A percentile compares a stretch with the other conserved stretches of the same genome.
Evolutionary conservation across 1,140 invertebrate genomes (phyloP).

Genomic region (Procambarus clarkii): DNA sequence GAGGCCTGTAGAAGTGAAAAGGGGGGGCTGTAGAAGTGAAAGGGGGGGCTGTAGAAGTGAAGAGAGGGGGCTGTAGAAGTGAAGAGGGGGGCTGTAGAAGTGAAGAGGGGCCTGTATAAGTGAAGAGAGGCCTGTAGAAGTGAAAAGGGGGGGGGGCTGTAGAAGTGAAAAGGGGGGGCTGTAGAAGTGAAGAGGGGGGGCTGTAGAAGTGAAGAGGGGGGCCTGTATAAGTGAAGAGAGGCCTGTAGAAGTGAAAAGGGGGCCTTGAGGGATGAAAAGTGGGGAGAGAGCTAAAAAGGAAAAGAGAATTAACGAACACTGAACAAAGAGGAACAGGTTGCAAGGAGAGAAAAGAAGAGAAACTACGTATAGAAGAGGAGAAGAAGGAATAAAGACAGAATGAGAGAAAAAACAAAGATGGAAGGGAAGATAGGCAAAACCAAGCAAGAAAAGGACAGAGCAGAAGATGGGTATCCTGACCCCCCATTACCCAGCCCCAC

Average conservation of each 20-base stretch:
- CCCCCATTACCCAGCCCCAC: too few species aligned
- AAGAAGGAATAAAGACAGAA: not conserved
- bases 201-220: too few species aligned
- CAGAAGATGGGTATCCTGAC: too few species aligned
- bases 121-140: not conserved
- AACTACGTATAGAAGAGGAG: not conserved
- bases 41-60: too few species aligned
- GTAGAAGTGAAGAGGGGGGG: not conserved
- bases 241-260: not conserved
- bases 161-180: too few species aligned
- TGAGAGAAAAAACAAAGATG: not conserved
- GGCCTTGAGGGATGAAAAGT: not conserved
- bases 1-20: too few species aligned
- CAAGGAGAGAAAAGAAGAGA: not conserved
- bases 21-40: too few species aligned
- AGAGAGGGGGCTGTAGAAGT: not conserved
- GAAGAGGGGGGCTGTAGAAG: too few species aligned
- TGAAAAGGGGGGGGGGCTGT: not conserved
- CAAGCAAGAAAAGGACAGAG: too few species aligned
- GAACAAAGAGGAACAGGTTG: not conserved
- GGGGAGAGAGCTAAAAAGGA: not conserved
- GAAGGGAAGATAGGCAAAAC: not conserved
- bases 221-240: not conserved
- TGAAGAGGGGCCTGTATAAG: not conserved
- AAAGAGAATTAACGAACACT: not conserved